Base-by-base conservation (phyloP, 2,113 vertebrate species). In the Nerophis ophidion region DNA sequence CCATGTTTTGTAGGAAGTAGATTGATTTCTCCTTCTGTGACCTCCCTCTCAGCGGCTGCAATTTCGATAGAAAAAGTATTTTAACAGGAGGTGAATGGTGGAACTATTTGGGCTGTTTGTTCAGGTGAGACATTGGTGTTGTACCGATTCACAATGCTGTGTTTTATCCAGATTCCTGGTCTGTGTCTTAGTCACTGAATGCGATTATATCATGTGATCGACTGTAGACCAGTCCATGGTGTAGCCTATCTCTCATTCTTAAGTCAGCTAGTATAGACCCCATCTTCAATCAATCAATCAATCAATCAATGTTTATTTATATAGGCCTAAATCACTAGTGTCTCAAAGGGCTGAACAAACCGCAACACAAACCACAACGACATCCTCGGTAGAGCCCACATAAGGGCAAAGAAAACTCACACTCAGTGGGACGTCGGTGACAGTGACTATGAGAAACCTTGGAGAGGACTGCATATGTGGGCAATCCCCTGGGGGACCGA, bases 11-110 rank as follows among this genome's bases (percentile, higher is more conserved):
- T 66, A 71, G 74, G 70, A 79, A 81, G 83, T 79, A 74, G 76
- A 84, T 87, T 83, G 80, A 85, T 87, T 87, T 82, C 64, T 68
- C 77, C 81, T 86, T 61, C 15, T 38, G 74, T 72, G 78, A 81
- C 83, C 83, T 83, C 74, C 63, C 74, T 81, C 76, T 85, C 71
- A 58, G 63, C 81, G 38, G 35, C 76, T 66, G 70, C 63, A 65
- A 68, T 68, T 68, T 76, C 63, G 72, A 80, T 76, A 71, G 75
- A 79, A 79, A 65, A 84, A 83, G 79, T 76, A 56, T 86, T 83
- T 79, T 75, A 76, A 81, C 73, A 64, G 67, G 75, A 72, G 81
- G 65, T 26, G 26, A 26, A 26, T 26, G 26, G 26, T 72, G 68
- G 71, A 74, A 79, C 79, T 54, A 48, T 63, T 53, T 8, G 6